Evolutionary conservation across 1,140 invertebrate genomes (phyloP).

Genomic region (Hydropsyche tenuis): DNA sequence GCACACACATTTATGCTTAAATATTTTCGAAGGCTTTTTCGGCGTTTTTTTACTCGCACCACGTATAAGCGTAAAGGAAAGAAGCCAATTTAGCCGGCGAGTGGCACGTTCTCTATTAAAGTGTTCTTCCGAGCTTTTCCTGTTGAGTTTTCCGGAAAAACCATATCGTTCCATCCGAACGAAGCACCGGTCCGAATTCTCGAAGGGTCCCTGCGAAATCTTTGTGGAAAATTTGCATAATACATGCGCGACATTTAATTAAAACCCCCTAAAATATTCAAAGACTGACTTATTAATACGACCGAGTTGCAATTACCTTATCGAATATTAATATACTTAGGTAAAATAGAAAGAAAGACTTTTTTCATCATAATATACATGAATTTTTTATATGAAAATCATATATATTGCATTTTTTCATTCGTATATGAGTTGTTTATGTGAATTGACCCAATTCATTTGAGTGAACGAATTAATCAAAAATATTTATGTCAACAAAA

Average conservation of each 20-base stretch:
- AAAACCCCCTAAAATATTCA: conserved; percentile 11
- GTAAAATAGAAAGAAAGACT: no score
- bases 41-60: no score
- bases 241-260: conserved; percentile 29
- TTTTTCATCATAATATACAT: no score
- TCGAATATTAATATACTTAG: neutral
- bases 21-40: no score
- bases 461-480: no score
- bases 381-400: no score
- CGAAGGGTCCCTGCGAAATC: neutral
- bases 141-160: neutral
- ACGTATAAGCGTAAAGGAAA: neutral
- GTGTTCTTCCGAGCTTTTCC: conserved; percentile 1
- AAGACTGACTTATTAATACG: neutral
- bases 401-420: no score
- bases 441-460: no score
- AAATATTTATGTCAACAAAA: no score
- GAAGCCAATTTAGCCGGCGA: neutral
- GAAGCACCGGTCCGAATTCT: neutral
- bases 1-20: neutral
- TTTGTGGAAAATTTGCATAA: conserved; percentile 19
- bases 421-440: no score
- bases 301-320: neutral
- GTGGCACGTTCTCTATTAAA: conserved; percentile 19
- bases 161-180: neutral